Base-by-base conservation (phyloP, 2,888 invertebrate genomes). In the Autographa pulchrina region DNA sequence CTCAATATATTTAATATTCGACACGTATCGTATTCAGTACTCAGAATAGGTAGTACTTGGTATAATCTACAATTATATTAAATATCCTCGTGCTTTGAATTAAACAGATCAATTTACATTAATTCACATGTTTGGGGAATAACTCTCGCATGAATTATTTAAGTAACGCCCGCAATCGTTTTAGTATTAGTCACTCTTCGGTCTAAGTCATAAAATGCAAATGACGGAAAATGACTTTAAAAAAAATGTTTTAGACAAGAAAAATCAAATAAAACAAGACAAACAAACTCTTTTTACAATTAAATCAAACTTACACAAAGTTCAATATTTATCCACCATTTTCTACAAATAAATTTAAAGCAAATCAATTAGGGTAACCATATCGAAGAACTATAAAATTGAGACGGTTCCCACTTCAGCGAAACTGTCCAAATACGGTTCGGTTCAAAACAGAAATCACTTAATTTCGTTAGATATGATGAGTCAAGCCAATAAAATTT, bases 401-500 rank as follows among this genome's bases (percentile, higher is more conserved):
- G 68, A 77, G 35, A 72, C 63, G 35, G 58, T 66, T 58, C 35
- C 59, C 31, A 63, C 35, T 20, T 52, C 52, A 70, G 56, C 48
- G 62, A 68, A 75, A 77, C 68, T 67, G 60, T 65, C 69, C 58
- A 72, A 77, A 81, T 80, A 81, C 61, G 71, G 78, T 65, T 68
- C 65, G 65, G 73, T 72, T 77, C 82, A 73, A 79, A 72, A 75
- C 64, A 72, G 77, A 81, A 82, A 74, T 76, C 77, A 81, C 74
- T 81, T 76, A 65, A 71, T 74, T 76, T 78, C 81, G 75, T 78
- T 81, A 75, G 78, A 68, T 74, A 78, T 79, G 84, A 82, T 83
- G 82, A 84, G 75, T 82, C 82, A 74, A 74, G 62, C 75, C 74
- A 82, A 77, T 84, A 82, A 80, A 83, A 78, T 72, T 78, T 68